Percentiles rank a stretch among this genome's conserved stretches.
Evolutionary conservation across 2,113 vertebrate genomes (phyloP).

Genomic region (Alces alces): DNA sequence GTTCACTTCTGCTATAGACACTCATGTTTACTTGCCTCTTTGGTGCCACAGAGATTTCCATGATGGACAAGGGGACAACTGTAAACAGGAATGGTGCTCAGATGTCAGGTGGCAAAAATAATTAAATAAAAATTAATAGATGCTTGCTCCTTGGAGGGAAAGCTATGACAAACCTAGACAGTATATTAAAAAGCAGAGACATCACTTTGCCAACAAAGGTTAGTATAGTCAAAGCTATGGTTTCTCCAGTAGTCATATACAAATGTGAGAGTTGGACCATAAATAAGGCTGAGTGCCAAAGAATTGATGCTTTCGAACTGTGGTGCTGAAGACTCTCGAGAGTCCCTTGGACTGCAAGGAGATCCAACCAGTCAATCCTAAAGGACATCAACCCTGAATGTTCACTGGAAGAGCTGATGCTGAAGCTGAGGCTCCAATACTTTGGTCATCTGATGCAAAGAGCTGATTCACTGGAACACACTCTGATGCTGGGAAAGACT

Average conservation of each 20-base stretch:
- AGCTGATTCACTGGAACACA: background rate
- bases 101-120: background rate
- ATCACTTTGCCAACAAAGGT: background rate
- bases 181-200: background rate
- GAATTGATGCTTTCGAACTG: background rate
- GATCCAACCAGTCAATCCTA: background rate
- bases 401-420: background rate
- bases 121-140: background rate
- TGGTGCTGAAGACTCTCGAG: background rate
- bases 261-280: background rate
- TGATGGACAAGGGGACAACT: background rate
- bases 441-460: background rate
- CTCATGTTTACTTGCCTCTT: background rate
- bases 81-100: background rate
- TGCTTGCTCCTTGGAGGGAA: background rate
- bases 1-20: background rate
- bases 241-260: background rate
- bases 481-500: background rate
- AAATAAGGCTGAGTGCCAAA: background rate
- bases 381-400: background rate
- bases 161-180: background rate
- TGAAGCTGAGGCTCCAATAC: background rate
- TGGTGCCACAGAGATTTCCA: background rate
- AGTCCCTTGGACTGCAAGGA: background rate
- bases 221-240: background rate